These are phyloP conservation scores for Agapornis roseicollis DNA, from an alignment of 2,113 vertebrate species.

Conservation along the genomic window DNA sequence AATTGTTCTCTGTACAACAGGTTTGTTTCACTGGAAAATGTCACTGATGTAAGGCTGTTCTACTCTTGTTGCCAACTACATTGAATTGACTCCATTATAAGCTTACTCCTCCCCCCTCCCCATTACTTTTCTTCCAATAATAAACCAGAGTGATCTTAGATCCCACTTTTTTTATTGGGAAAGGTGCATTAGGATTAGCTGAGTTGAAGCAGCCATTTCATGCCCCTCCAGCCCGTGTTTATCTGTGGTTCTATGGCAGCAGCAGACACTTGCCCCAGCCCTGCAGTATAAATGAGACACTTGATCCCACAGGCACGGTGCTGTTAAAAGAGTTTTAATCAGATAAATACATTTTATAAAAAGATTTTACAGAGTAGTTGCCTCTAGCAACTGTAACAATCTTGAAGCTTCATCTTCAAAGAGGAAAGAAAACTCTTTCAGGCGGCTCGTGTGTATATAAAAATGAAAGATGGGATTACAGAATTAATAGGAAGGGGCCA, in stretches of 20 bases:
- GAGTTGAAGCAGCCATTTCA: neutral
- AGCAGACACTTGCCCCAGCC: neutral
- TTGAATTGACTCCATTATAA: constrained; percentile 62
- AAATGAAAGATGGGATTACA: constrained; percentile 5
- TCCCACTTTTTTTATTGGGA: constrained; percentile 16
- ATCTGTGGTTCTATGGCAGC: neutral
- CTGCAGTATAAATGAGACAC: constrained; percentile 15
- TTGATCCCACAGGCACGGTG: constrained; percentile 37
- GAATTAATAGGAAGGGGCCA: constrained; percentile 22
- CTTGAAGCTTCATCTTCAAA: constrained; percentile 35
- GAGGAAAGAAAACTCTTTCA: constrained; percentile 37
- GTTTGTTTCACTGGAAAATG: constrained; percentile 72
- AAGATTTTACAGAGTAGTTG: constrained; percentile 59
- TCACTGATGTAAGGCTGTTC: constrained; percentile 72
- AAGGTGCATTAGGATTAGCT: constrained; percentile 29
- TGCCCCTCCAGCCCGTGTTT: neutral
- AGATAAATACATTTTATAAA: constrained; percentile 71
- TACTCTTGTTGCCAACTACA: constrained; percentile 48
- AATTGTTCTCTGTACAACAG: constrained; percentile 71
- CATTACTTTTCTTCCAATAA: constrained; percentile 59
- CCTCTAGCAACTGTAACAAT: constrained; percentile 56
- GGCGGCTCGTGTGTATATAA: neutral
- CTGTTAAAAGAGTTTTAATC: constrained; percentile 68
- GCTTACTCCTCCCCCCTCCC: constrained; percentile 10
- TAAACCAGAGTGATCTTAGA: constrained; percentile 14